Conservation (phyloP, 2,888 invertebrate species). For the Stegana nigrithorax region DNA sequence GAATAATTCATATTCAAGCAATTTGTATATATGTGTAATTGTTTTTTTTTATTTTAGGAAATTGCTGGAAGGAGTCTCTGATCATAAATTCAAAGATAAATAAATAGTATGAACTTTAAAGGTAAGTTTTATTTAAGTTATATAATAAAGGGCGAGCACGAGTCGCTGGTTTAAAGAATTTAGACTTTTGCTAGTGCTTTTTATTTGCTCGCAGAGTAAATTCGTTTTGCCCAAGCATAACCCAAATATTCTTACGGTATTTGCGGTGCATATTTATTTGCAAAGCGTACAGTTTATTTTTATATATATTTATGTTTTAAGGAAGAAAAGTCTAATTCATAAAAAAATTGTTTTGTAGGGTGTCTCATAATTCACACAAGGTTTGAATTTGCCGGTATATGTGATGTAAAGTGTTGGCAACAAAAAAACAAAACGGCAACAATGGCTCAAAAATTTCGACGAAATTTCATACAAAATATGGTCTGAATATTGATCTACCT, state of each 20-base stretch:
- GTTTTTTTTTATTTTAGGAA: constrained; percentile 32
- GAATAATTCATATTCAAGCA: too few relatives aligned
- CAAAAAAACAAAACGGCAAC: too few relatives aligned
- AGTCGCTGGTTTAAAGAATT: constrained; percentile 64
- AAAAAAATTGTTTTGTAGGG: too few relatives aligned
- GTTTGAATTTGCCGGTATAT: too few relatives aligned
- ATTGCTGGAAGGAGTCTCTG: background rate
- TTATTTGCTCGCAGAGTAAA: constrained; percentile 61
- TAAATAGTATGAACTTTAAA: too few relatives aligned
- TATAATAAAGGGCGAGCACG: constrained; percentile 45
- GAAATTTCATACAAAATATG: too few relatives aligned
- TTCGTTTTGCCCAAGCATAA: constrained; percentile 63
- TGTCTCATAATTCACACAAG: too few relatives aligned
- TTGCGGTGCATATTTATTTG: constrained; percentile 65
- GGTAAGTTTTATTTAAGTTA: constrained; percentile 33
- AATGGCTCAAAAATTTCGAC: too few relatives aligned
- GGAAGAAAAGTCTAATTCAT: too few relatives aligned
- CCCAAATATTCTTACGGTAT: constrained; percentile 52
- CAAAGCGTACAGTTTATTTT: constrained; percentile 42
- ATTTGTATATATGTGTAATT: background rate
- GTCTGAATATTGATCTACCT: too few relatives aligned
- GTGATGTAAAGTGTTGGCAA: too few relatives aligned
- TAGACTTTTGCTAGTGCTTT: constrained; percentile 65
- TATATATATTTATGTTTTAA: background rate
- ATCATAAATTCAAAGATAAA: too few relatives aligned